Conservation (phyloP, 2,113 vertebrate genomes). For the Halcyon senegalensis region DNA sequence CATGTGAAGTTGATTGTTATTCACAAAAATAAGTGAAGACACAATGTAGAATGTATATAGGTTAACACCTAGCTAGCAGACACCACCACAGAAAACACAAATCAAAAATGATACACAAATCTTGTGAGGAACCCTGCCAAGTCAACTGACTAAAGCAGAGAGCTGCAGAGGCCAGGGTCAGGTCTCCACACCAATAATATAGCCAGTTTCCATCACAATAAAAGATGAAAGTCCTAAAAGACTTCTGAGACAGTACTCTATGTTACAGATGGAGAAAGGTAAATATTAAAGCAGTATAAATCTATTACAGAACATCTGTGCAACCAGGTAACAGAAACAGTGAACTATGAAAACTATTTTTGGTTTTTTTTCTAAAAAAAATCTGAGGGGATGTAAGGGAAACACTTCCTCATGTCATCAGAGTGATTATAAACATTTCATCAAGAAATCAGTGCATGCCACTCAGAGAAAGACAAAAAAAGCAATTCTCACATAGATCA, state of each 20-base stretch:
- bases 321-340: neutral
- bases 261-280: neutral
- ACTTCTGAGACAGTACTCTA: neutral
- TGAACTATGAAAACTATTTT: neutral
- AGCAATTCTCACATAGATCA: neutral
- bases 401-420: neutral
- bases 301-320: neutral
- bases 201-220: neutral
- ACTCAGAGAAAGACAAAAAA: neutral
- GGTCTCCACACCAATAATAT: neutral
- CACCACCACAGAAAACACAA: neutral
- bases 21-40: neutral
- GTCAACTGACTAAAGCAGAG: neutral
- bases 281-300: neutral
- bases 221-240: neutral
- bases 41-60: neutral
- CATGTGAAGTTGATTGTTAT: neutral
- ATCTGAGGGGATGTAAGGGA: neutral
- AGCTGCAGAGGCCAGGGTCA: neutral
- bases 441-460: neutral
- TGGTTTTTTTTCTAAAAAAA: accelerated
- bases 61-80: neutral
- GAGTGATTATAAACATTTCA: neutral
- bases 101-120: neutral
- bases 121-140: neutral